Evolutionary conservation across 1,140 invertebrate species (phyloP).

Genomic region (Habropoda laboriosa): DNA sequence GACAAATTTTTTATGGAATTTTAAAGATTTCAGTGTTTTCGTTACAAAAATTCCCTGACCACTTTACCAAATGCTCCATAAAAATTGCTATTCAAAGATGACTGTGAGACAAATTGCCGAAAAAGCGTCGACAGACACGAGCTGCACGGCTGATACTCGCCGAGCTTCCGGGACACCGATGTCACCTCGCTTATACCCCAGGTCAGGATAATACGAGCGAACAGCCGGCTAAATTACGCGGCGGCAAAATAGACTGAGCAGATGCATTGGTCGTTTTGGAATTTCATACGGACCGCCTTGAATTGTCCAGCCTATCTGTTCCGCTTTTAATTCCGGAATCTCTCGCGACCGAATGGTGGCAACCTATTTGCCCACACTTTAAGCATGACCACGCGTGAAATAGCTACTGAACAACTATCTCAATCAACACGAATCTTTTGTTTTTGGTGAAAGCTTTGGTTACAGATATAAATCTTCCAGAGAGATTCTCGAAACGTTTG

Average conservation of each 20-base stretch:
- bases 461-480: neutral
- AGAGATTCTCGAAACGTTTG: neutral
- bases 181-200: conserved; percentile 37
- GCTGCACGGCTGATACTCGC: neutral
- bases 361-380: conserved; percentile 8
- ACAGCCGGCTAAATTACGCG: conserved; percentile 26
- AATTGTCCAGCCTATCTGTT: neutral
- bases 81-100: too few relatives aligned
- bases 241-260: conserved; percentile 22
- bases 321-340: conserved; percentile 29
- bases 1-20: too few relatives aligned
- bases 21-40: too few relatives aligned
- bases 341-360: neutral
- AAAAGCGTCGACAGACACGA: neutral
- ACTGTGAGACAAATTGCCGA: too few relatives aligned
- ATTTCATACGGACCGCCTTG: neutral
- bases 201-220: conserved; percentile 38
- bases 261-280: neutral
- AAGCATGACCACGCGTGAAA: neutral
- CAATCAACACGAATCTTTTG: neutral
- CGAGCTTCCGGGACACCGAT: conserved; percentile 35
- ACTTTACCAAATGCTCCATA: too few relatives aligned
- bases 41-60: too few relatives aligned
- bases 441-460: neutral
- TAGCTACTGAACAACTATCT: neutral